These are phyloP conservation scores for Coendou prehensilis DNA, from an alignment of 2,797 vertebrate species.

Conservation along the genomic window DNA sequence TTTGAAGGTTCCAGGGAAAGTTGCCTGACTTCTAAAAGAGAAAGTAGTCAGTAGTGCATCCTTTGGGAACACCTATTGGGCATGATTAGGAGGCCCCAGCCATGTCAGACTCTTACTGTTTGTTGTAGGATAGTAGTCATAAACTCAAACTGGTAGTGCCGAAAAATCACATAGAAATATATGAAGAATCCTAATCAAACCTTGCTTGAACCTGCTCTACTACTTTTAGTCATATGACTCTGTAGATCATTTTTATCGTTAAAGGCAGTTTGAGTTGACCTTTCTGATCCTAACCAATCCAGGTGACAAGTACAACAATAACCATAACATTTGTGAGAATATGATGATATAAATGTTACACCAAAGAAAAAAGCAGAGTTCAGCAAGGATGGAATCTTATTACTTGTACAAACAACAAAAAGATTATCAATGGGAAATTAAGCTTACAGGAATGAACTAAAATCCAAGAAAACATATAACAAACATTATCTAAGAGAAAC, in stretches of 20 bases:
- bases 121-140: neutral
- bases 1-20: neutral
- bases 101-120: neutral
- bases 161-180: neutral
- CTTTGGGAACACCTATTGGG: neutral
- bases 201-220: neutral
- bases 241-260: neutral
- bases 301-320: neutral
- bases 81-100: neutral
- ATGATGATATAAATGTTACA: neutral
- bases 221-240: neutral
- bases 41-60: neutral
- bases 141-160: neutral
- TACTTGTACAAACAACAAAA: neutral
- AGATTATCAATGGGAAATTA: neutral
- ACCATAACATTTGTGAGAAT: neutral
- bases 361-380: neutral
- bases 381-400: neutral
- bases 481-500: constrained; percentile 45
- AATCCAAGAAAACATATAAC: neutral
- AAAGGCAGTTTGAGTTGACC: neutral
- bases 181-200: neutral
- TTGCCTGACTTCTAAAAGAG: neutral
- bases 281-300: neutral
- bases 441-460: neutral